Conservation (phyloP, 2,113 vertebrate genomes). For the Phyllostomus discolor region DNA sequence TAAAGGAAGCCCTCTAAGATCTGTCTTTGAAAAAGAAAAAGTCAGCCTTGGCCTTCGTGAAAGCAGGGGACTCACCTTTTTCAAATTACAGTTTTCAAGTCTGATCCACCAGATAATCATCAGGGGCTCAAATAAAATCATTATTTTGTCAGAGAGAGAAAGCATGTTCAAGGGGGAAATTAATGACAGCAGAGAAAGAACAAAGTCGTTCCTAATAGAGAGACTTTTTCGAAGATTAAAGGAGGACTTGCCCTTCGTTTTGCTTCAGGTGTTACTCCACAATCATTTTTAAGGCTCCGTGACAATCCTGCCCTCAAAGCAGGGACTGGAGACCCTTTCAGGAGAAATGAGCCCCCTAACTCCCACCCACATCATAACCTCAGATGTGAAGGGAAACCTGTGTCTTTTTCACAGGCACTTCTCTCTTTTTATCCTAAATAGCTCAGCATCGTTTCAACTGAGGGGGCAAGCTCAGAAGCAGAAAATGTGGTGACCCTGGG, state of each 20-base stretch:
- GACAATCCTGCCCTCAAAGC: not conserved
- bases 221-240: not conserved
- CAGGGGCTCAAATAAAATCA: not conserved
- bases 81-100: not conserved
- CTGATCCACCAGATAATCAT: not conserved
- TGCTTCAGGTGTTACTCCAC: not conserved
- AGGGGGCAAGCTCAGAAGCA: no score
- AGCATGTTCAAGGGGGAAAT: not conserved
- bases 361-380: rapidly evolving
- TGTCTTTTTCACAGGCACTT: rapidly evolving
- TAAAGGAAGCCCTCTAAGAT: not conserved
- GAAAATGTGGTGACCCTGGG: not conserved
- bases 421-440: not conserved
- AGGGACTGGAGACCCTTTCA: rapidly evolving
- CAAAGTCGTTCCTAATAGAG: not conserved
- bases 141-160: not conserved
- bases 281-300: not conserved
- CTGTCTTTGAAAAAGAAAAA: not conserved
- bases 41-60: rapidly evolving
- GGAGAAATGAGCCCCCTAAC: not conserved
- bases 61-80: not conserved
- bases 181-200: not conserved
- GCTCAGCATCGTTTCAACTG: rapidly evolving
- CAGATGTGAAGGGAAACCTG: not conserved
- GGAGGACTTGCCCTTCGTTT: rapidly evolving